phyloP scores from a whole-genome alignment of 2,113 vertebrate species.

The Thunnus thynnus region DNA sequence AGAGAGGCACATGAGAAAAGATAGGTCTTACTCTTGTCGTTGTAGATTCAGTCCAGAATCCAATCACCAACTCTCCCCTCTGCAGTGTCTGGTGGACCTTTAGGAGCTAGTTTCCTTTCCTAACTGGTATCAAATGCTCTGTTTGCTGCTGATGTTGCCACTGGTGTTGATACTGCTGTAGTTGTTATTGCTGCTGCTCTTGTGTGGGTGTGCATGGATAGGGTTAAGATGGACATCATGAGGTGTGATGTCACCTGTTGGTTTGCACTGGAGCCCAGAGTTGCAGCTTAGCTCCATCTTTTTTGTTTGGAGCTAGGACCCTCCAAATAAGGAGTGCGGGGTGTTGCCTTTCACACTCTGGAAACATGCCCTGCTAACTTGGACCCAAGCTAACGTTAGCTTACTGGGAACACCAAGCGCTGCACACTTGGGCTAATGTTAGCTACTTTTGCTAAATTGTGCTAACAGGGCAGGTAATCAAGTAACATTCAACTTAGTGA shows the following conservation, averaged over 20 bases:
- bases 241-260: too few species aligned
- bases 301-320: too few species aligned
- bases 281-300: background rate
- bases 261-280: too few species aligned
- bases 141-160: background rate
- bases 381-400: too few species aligned
- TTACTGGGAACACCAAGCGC: too few species aligned
- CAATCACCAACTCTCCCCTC: background rate
- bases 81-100: background rate
- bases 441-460: too few species aligned
- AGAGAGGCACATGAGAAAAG: slow-evolving; percentile 19
- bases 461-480: too few species aligned
- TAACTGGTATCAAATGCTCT: background rate
- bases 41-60: background rate
- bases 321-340: too few species aligned
- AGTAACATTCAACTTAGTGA: too few species aligned
- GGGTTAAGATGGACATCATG: background rate
- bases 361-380: too few species aligned
- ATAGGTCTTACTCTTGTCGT: background rate
- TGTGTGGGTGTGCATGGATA: background rate
- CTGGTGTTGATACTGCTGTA: background rate
- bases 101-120: background rate
- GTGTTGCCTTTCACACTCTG: too few species aligned
- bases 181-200: background rate
- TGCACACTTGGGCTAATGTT: too few species aligned